phyloP scores from a whole-genome alignment of 2,888 invertebrate genomes.

The Heteropelma amictum region DNA sequence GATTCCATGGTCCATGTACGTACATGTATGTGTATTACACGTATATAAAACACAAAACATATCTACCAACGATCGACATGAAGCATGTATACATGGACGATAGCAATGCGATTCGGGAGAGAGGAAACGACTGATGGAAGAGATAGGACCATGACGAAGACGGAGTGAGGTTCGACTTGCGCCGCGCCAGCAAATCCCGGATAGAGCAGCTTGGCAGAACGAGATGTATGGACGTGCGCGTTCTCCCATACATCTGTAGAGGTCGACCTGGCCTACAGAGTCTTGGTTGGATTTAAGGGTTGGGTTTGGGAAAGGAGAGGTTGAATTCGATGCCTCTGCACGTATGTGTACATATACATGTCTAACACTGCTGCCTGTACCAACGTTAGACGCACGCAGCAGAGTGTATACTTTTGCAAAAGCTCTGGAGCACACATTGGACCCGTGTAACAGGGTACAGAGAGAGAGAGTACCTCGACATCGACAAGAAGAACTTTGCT shows the following conservation, averaged over 20 bases:
- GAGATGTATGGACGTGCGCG: constrained; percentile 56
- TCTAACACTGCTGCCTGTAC: neutral
- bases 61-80: no score
- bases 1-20: neutral
- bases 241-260: constrained; percentile 1
- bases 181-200: constrained; percentile 59
- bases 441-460: neutral
- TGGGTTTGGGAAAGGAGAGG: constrained; percentile 5
- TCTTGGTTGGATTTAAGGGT: constrained; percentile 18
- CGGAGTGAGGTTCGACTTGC: constrained; percentile 54
- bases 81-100: no score
- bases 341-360: no score
- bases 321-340: constrained; percentile 10
- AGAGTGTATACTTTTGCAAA: neutral
- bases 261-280: constrained; percentile 16
- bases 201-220: constrained; percentile 59
- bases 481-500: no score
- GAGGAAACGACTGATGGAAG: constrained; percentile 55
- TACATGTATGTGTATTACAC: neutral
- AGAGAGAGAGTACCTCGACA: neutral
- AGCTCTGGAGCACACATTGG: neutral
- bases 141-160: constrained; percentile 54
- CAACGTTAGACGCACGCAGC: neutral
- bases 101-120: no score
- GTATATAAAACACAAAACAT: no score